A percentile compares a stretch with the other conserved stretches of the same genome.
Conservation (phyloP, 1,140 invertebrate genomes). For the Harpegnathos saltator region DNA sequence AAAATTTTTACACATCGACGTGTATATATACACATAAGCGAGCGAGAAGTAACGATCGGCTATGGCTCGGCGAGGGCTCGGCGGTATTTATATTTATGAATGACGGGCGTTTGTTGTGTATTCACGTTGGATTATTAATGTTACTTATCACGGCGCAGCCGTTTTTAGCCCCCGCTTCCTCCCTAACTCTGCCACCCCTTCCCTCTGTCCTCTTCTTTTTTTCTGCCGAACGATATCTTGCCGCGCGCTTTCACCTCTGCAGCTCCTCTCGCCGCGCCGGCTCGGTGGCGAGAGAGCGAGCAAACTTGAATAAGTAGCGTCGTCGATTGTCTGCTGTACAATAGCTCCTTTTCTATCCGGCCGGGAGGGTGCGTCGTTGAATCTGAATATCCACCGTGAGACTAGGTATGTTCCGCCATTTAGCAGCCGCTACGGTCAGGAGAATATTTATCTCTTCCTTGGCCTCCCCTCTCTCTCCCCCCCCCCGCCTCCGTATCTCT, state of each 20-base stretch:
- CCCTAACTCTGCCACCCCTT: background rate
- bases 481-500: background rate
- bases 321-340: constrained; percentile 64
- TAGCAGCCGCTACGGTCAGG: constrained; percentile 22
- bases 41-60: background rate
- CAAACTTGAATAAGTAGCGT: constrained; percentile 61
- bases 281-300: constrained; percentile 32
- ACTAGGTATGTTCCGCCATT: constrained; percentile 44
- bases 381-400: constrained; percentile 48
- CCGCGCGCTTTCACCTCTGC: constrained; percentile 28
- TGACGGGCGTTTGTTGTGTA: background rate
- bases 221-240: constrained; percentile 35
- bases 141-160: constrained; percentile 35
- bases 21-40: background rate
- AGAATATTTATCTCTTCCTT: constrained; percentile 50
- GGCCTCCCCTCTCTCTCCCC: constrained; percentile 1
- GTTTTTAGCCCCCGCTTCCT: constrained; percentile 31
- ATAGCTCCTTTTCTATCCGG: constrained; percentile 36
- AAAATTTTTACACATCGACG: background rate
- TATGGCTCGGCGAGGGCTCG: background rate
- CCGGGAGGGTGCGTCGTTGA: constrained; percentile 26
- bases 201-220: background rate
- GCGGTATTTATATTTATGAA: background rate
- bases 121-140: constrained; percentile 50
- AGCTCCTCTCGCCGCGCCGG: background rate